Percentiles rank a stretch among this genome's conserved stretches.
These are phyloP conservation scores for Grus americana DNA, from an alignment of 2,113 vertebrate species.

Conservation along the genomic window DNA sequence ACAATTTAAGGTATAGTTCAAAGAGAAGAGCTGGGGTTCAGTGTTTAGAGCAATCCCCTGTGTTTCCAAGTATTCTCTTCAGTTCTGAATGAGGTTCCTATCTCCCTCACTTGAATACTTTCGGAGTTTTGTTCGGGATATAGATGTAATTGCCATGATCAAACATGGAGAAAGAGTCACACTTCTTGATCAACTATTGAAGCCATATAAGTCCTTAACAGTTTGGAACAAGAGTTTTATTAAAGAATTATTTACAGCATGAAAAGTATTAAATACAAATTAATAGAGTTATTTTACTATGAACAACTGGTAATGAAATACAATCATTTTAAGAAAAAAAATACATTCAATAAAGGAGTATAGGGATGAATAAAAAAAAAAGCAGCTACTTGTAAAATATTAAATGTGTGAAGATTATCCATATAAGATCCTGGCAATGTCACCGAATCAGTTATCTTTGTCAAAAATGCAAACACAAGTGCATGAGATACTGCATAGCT, in stretches of 20 bases:
- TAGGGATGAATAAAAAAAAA: background rate
- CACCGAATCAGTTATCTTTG: background rate
- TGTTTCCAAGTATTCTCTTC: background rate
- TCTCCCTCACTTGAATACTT: background rate
- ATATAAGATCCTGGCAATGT: background rate
- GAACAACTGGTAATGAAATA: background rate
- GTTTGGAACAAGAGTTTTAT: background rate
- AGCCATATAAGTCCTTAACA: background rate
- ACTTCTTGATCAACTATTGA: background rate
- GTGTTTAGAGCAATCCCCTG: background rate
- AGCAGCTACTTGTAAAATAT: background rate
- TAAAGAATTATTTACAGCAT: background rate
- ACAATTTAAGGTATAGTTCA: background rate
- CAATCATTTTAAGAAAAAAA: background rate
- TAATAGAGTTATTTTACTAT: background rate
- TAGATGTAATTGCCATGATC: background rate
- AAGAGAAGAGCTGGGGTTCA: background rate
- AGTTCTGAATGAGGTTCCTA: background rate
- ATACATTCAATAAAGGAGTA: background rate
- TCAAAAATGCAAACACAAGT: background rate
- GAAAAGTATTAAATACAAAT: background rate
- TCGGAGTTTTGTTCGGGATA: background rate
- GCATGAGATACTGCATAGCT: background rate
- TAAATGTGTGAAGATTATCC: background rate
- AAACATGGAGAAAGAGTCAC: background rate